Conservation (phyloP, 2,888 invertebrate species). For the Pandemis corylana region DNA sequence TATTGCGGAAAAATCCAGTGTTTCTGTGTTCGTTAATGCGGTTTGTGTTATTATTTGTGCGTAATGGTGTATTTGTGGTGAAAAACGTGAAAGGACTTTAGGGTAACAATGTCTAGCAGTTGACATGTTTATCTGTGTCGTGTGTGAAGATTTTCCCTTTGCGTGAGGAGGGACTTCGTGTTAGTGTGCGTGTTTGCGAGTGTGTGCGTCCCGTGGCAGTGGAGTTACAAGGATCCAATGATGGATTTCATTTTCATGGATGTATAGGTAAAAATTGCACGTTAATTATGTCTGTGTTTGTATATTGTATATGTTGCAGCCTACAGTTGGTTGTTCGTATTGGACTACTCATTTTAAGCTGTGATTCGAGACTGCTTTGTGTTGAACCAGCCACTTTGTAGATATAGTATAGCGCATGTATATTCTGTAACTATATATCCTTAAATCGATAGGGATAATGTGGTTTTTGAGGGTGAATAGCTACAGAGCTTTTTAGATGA, state of each 20-base stretch:
- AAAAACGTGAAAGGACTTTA: conserved; percentile 82
- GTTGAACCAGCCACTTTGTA: conserved; percentile 56
- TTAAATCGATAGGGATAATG: conserved; percentile 68
- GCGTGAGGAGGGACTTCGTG: conserved; percentile 82
- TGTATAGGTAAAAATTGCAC: conserved; percentile 80
- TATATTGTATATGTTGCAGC: conserved; percentile 58
- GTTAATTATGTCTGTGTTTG: conserved; percentile 62
- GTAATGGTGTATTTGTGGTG: conserved; percentile 76
- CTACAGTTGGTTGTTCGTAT: conserved; percentile 55
- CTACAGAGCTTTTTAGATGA: conserved; percentile 57
- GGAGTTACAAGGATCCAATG: conserved; percentile 78
- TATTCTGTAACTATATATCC: conserved; percentile 61
- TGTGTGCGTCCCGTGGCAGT: conserved; percentile 74
- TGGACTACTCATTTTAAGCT: conserved; percentile 48
- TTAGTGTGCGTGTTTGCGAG: conserved; percentile 72
- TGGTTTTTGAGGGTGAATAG: conserved; percentile 51
- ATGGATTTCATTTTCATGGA: conserved; percentile 84
- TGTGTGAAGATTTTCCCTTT: conserved; percentile 85
- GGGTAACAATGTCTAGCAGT: conserved; percentile 84
- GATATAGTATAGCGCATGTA: conserved; percentile 57
- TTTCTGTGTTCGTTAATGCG: conserved; percentile 75
- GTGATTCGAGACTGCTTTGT: conserved; percentile 63
- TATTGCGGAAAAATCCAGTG: conserved; percentile 78
- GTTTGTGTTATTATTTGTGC: conserved; percentile 79
- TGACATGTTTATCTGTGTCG: conserved; percentile 86